Evolutionary conservation across 2,797 vertebrate species (phyloP), one percentile per base, ranked within the genome.

Genomic region (Cichlasoma orientale): DNA sequence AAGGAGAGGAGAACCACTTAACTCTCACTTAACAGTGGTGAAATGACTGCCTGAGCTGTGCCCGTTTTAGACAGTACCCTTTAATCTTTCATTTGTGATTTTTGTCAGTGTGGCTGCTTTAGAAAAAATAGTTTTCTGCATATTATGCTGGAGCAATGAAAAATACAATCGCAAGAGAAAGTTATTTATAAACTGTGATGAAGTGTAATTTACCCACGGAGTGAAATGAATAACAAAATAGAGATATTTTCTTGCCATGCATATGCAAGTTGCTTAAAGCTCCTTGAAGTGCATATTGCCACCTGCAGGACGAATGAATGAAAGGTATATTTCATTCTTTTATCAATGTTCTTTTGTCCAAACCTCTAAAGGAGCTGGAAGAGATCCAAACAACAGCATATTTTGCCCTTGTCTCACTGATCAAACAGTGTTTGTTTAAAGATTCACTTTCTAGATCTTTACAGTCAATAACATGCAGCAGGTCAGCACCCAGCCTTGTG

Each of bases 171-270:
- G 84, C 74, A 77, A 81, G 72, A 61, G 36, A 82, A 69, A 44
- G 56, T 63, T 88, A 75, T 77, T 58, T 55, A 77, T 79, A 57
- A 84, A 56, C 75, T 72, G 25, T 54, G 80, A 87, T 83, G 68
- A 88, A 61, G 61, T 82, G 57, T 55, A 70, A 86, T 78, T 78
- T 82, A 77, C 63, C 68, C 78, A 33, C 21, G 1, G 58, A 75
- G 70, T 56, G 59, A 85, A 80, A 79, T 79, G 47, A 84, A 86
- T 57, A 81, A 75, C 23, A 82, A 56, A 57, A 81, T 29, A 18
- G 38, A 75, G 18, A 73, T 61, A 52, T 53, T 80, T 71, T 58
- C 56, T 79, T 63, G 38, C 61, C n/a, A 21, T 63, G 8, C 31
- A 11, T 73, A 71, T 75, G 59, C 21, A 72, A 53, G 21, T 79